phyloP scores from a whole-genome alignment of 2,113 vertebrate genomes.

The Ploceus nigricollis region DNA sequence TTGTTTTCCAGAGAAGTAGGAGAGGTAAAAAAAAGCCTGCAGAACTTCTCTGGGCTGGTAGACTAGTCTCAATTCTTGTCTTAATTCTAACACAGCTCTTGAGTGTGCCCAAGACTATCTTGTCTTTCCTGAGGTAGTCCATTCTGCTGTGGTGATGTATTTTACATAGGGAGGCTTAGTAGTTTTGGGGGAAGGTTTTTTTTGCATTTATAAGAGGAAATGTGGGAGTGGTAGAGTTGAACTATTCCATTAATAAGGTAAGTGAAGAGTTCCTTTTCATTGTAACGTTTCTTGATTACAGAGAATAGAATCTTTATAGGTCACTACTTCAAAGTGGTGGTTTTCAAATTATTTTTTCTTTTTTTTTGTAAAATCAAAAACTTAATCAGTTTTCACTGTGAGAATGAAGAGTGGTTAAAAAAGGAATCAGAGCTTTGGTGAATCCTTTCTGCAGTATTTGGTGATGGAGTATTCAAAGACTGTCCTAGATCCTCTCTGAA shows the following conservation, averaged over 20 bases:
- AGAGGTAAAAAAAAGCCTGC: neutral
- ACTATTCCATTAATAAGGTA: neutral
- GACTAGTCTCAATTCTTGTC: neutral
- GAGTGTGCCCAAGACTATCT: neutral
- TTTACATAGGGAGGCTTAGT: neutral
- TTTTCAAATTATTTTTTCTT: neutral
- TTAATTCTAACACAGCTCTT: neutral
- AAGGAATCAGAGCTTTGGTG: neutral
- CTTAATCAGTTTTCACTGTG: neutral
- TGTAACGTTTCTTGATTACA: neutral
- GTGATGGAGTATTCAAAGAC: neutral
- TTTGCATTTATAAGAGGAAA: neutral
- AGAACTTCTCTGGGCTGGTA: neutral
- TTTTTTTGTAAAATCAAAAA: neutral
- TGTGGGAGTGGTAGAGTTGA: accelerated
- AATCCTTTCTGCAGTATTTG: neutral
- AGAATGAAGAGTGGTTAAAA: neutral
- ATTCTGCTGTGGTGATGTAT: neutral
- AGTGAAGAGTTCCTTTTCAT: neutral
- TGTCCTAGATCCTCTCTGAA: neutral
- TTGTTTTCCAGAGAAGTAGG: neutral
- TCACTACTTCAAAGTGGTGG: accelerated
- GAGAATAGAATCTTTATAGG: neutral
- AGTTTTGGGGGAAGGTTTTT: accelerated
- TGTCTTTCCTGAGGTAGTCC: neutral